phyloP scores from a whole-genome alignment of 2,797 vertebrate species.

The Sebastes paucispinis region DNA sequence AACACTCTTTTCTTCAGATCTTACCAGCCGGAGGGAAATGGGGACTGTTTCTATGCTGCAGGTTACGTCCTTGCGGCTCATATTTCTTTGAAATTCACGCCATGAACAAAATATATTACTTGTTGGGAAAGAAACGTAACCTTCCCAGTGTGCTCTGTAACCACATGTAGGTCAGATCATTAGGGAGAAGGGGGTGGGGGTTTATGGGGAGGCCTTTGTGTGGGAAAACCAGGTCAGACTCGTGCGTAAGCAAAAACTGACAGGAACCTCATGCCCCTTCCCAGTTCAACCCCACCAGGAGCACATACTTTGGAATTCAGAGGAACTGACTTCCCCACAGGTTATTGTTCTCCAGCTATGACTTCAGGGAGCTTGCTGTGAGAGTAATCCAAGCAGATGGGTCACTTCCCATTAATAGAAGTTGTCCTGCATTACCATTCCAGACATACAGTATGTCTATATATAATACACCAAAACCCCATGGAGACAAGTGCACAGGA shows the following conservation, averaged over 20 bases:
- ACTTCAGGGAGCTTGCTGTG: not conserved
- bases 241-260: not conserved
- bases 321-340: not conserved
- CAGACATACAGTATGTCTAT: not conserved
- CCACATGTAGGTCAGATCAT: not conserved
- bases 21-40: not conserved
- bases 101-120: not conserved
- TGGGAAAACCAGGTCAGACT: constrained; percentile 5
- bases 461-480: not conserved
- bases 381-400: not conserved
- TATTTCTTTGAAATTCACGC: not conserved
- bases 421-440: not conserved
- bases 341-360: not conserved
- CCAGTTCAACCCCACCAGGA: not conserved
- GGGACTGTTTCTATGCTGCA: not conserved
- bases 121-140: not conserved
- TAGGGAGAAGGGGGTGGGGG: not conserved
- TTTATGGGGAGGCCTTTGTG: not conserved
- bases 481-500: not conserved
- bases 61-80: not conserved
- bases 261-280: not conserved
- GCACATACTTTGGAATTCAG: not conserved
- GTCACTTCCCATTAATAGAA: not conserved
- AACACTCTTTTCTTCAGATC: no score
- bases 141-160: not conserved